Evolutionary conservation across 1,140 invertebrate species (phyloP).

Genomic region (Brachionus angularis): DNA sequence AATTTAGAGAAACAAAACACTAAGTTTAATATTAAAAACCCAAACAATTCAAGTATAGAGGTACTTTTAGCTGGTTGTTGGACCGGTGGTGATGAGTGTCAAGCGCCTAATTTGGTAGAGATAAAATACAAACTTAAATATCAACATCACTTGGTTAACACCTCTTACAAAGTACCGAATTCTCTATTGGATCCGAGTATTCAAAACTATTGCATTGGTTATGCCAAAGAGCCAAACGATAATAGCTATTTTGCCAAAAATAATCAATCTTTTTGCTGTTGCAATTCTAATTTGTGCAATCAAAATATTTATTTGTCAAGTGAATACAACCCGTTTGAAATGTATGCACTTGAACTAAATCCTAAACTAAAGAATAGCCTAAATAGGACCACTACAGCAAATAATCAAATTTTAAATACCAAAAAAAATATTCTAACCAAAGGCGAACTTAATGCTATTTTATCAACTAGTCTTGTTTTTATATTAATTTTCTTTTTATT

Average conservation of each 20-base stretch:
- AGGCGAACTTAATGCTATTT: too few relatives aligned
- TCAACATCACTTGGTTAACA: neutral
- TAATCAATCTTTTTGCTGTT: slow-evolving; percentile 30
- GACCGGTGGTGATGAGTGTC: slow-evolving; percentile 29
- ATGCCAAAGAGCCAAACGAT: neutral
- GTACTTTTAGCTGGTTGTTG: slow-evolving; percentile 42
- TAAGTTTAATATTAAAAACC: too few relatives aligned
- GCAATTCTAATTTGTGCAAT: slow-evolving; percentile 6
- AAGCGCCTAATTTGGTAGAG: neutral
- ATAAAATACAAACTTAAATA: slow-evolving; percentile 20
- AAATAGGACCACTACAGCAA: neutral
- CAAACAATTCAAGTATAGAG: too few relatives aligned
- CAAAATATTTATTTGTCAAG: neutral
- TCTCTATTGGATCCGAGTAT: neutral
- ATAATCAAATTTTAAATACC: neutral
- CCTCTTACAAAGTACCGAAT: neutral
- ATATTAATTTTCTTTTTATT: too few relatives aligned
- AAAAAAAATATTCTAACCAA: neutral
- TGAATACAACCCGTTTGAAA: neutral
- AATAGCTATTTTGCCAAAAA: neutral
- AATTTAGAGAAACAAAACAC: too few relatives aligned
- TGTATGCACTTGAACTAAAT: neutral
- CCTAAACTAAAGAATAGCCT: neutral
- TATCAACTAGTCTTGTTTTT: too few relatives aligned
- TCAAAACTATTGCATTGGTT: slow-evolving; percentile 1